These are phyloP conservation scores for Eriosoma lanigerum DNA, from an alignment of 1,140 invertebrate species.

Conservation along the genomic window DNA sequence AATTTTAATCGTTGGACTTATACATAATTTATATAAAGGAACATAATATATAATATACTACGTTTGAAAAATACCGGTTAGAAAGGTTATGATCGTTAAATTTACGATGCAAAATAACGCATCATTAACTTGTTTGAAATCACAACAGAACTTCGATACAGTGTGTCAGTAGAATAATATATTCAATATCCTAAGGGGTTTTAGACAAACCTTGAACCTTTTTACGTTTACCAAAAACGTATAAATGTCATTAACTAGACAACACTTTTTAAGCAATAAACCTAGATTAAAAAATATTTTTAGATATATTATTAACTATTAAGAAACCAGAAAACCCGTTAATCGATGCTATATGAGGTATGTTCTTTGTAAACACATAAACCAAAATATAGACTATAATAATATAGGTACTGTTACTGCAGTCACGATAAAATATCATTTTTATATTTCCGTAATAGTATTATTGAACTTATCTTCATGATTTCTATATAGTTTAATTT, in stretches of 20 bases:
- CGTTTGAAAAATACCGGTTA: slow-evolving; percentile 26
- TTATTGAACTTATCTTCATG: too few relatives aligned
- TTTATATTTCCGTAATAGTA: too few relatives aligned
- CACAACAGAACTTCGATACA: neutral
- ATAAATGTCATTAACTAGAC: neutral
- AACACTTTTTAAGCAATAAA: neutral
- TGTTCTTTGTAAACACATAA: too few relatives aligned
- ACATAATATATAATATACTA: neutral
- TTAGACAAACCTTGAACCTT: neutral
- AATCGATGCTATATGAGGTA: neutral
- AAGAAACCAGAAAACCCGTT: slow-evolving; percentile 7
- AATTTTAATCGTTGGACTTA: neutral
- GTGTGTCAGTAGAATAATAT: slow-evolving; percentile 26
- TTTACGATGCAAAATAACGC: slow-evolving; percentile 17
- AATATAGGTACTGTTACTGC: too few relatives aligned
- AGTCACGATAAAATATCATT: too few relatives aligned
- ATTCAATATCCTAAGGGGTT: slow-evolving; percentile 18
- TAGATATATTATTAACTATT: neutral
- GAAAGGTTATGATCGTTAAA: slow-evolving; percentile 2
- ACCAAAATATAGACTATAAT: too few relatives aligned
- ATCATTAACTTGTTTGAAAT: slow-evolving; percentile 27
- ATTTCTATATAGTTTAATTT: too few relatives aligned
- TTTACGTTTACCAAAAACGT: neutral
- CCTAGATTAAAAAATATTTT: neutral
- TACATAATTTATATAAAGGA: neutral